phyloP scores from a whole-genome alignment of 2,797 vertebrate species.

The Acanthis flammea region DNA sequence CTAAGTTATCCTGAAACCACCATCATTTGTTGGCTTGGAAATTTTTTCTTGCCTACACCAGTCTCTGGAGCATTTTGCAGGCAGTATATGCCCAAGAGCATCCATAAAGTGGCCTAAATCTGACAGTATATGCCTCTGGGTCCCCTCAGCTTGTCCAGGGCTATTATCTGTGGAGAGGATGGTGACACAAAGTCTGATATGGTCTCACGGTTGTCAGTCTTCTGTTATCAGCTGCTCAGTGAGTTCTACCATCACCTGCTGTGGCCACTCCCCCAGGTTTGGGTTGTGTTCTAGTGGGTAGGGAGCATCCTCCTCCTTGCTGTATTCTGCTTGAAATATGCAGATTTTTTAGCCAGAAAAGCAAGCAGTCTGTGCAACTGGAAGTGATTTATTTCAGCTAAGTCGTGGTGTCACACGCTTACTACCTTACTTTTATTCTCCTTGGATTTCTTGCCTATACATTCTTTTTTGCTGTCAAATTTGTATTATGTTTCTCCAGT shows the following conservation, averaged over 20 bases:
- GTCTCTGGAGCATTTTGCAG: background rate
- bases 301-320: background rate
- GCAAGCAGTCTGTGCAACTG: background rate
- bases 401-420: background rate
- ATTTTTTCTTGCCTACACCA: background rate
- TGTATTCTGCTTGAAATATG: background rate
- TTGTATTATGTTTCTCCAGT: background rate
- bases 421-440: background rate
- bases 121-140: background rate
- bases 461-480: slow-evolving; percentile 5
- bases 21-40: background rate
- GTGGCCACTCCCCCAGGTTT: background rate
- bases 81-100: background rate
- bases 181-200: background rate
- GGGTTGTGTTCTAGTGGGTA: background rate
- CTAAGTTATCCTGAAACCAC: background rate
- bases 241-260: background rate
- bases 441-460: background rate
- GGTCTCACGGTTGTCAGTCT: background rate
- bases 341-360: background rate
- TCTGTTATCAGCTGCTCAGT: background rate
- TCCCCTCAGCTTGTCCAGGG: background rate
- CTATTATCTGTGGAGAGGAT: background rate
- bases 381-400: slow-evolving; percentile 5
- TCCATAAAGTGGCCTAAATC: background rate